Percentiles rank a stretch among this genome's conserved stretches.
Conservation (phyloP, 1,140 invertebrate species). For the Cheumatopsyche charites region DNA sequence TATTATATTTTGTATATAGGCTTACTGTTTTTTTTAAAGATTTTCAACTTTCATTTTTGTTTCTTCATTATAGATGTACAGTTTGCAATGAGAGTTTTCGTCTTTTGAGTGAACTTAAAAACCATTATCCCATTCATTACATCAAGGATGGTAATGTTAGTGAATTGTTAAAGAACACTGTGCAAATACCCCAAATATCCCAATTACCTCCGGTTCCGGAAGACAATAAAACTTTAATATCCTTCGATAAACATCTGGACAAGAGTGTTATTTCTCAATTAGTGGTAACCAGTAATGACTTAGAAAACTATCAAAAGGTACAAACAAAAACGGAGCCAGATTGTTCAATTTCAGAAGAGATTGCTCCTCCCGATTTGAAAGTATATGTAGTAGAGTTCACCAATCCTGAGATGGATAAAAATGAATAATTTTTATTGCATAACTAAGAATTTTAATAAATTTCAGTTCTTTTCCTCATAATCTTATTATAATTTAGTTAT, state of each 20-base stretch:
- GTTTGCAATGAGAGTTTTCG: slow-evolving; percentile 56
- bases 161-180: slow-evolving; percentile 19
- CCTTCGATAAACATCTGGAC: slow-evolving; percentile 45
- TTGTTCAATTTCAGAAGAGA: slow-evolving; percentile 21
- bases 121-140: slow-evolving; percentile 58
- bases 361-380: slow-evolving; percentile 38
- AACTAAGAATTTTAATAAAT: slow-evolving; percentile 4
- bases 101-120: slow-evolving; percentile 56
- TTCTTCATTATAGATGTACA: slow-evolving; percentile 49
- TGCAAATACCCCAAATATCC: slow-evolving; percentile 6
- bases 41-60: background rate
- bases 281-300: slow-evolving; percentile 34
- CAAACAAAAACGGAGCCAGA: slow-evolving; percentile 47
- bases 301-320: slow-evolving; percentile 44
- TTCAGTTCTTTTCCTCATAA: slow-evolving; percentile 5
- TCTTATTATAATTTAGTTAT: no score
- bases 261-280: slow-evolving; percentile 44
- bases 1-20: background rate
- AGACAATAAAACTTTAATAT: slow-evolving; percentile 44
- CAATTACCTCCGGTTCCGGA: slow-evolving; percentile 14
- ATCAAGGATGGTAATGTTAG: slow-evolving; percentile 45
- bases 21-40: background rate
- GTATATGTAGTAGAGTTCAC: slow-evolving; percentile 40
- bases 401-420: slow-evolving; percentile 12
- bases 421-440: slow-evolving; percentile 27